Conservation (phyloP, 1,140 invertebrate species). For the Calliopsis andreniformis region DNA sequence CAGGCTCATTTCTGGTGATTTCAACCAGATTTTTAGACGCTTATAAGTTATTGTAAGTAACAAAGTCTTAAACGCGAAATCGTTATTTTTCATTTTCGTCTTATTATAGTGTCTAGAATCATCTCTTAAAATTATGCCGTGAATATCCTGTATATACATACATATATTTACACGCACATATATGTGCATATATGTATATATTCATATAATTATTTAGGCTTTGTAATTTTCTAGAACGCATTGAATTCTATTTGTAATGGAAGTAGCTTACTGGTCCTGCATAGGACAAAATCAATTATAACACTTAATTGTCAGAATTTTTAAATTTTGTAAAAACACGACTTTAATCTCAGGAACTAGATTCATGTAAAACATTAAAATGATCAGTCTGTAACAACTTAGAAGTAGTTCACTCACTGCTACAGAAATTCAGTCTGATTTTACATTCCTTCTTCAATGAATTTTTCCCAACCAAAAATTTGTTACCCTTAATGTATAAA, state of each 20-base stretch:
- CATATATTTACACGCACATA: no score
- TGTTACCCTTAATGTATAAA: conserved; percentile 7
- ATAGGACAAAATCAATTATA: conserved; percentile 10
- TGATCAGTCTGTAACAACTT: conserved; percentile 43
- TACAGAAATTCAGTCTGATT: background rate
- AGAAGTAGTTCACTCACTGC: conserved; percentile 30
- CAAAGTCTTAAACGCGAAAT: no score
- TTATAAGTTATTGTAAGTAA: no score
- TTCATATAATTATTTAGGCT: background rate
- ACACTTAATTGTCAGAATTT: conserved; percentile 8
- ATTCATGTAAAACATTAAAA: conserved; percentile 7
- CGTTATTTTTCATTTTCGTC: no score
- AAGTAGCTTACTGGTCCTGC: conserved; percentile 21
- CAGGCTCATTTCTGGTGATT: no score
- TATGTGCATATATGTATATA: background rate
- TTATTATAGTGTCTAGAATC: no score
- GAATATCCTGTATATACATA: no score
- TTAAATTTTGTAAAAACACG: background rate
- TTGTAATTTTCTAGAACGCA: no score
- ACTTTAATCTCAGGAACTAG: conserved; percentile 25
- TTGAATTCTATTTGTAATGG: conserved; percentile 23
- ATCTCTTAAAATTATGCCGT: no score
- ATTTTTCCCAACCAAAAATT: background rate
- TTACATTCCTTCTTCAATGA: background rate
- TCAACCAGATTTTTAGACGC: no score